phyloP scores from a whole-genome alignment of 2,888 invertebrate genomes.

The Eupithecia exiguata region DNA sequence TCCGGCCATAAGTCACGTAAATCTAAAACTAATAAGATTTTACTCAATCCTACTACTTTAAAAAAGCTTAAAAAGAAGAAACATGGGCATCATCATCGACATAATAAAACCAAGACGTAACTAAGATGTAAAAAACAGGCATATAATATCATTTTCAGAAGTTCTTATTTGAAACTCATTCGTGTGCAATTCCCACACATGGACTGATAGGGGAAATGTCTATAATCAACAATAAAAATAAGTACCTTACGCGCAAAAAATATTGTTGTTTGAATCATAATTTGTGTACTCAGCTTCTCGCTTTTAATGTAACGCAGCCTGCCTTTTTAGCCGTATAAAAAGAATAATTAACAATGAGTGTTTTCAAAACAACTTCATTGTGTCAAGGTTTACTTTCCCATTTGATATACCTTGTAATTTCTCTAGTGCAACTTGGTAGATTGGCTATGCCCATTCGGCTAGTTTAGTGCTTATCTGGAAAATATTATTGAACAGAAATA shows the following conservation, averaged over 20 bases:
- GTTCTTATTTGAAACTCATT: neutral
- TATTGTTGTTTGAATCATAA: neutral
- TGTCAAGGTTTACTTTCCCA: neutral
- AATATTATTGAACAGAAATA: neutral
- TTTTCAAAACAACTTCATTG: slow-evolving; percentile 17
- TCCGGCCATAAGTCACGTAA: slow-evolving; percentile 29
- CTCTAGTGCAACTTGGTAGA: neutral
- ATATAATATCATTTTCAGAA: neutral
- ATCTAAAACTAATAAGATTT: neutral
- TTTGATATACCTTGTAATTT: neutral
- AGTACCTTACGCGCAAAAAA: neutral
- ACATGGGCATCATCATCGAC: neutral
- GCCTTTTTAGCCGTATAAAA: neutral
- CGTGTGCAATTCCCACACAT: neutral
- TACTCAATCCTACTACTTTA: neutral
- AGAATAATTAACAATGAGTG: neutral
- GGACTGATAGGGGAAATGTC: neutral
- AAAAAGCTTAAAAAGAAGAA: slow-evolving; percentile 4
- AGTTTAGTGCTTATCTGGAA: slow-evolving; percentile 1
- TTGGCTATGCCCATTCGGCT: neutral
- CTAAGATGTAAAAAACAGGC: neutral
- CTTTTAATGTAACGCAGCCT: neutral
- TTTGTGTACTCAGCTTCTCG: neutral
- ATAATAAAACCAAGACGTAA: neutral
- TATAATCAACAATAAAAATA: neutral